Conservation (phyloP, 2,888 invertebrate species). For the Cyclophora albipunctata region DNA sequence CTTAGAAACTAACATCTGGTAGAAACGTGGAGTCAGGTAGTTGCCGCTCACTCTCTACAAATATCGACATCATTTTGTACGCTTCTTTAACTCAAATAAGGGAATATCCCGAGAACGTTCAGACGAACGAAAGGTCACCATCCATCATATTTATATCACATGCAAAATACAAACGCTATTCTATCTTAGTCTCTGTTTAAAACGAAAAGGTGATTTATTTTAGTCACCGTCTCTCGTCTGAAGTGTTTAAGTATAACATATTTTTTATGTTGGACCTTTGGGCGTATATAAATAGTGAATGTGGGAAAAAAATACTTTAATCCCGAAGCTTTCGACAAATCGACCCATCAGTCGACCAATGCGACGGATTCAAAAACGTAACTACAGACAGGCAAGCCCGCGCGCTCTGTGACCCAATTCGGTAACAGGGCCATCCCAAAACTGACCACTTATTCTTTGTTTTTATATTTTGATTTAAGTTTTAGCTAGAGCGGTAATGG, state of each 20-base stretch:
- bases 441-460: slow-evolving; percentile 9
- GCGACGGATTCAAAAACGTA: slow-evolving; percentile 5
- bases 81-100: neutral
- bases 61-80: no score
- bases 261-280: no score
- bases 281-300: no score
- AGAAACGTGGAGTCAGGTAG: slow-evolving; percentile 7
- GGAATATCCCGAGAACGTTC: neutral
- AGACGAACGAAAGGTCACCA: no score
- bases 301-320: no score
- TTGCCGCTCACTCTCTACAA: slow-evolving; percentile 1
- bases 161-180: no score
- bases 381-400: slow-evolving; percentile 19
- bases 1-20: slow-evolving; percentile 8
- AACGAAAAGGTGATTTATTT: no score
- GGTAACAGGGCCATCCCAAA: slow-evolving; percentile 36
- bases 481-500: no score
- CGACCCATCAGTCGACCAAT: slow-evolving; percentile 10
- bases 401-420: slow-evolving; percentile 56
- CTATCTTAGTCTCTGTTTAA: no score
- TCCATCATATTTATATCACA: no score
- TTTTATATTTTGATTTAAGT: slow-evolving; percentile 14
- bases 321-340: neutral
- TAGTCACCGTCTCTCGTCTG: no score
- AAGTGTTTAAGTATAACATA: no score